Evolutionary conservation across 2,888 invertebrate species (phyloP).

Genomic region (Clistopyga incitator): DNA sequence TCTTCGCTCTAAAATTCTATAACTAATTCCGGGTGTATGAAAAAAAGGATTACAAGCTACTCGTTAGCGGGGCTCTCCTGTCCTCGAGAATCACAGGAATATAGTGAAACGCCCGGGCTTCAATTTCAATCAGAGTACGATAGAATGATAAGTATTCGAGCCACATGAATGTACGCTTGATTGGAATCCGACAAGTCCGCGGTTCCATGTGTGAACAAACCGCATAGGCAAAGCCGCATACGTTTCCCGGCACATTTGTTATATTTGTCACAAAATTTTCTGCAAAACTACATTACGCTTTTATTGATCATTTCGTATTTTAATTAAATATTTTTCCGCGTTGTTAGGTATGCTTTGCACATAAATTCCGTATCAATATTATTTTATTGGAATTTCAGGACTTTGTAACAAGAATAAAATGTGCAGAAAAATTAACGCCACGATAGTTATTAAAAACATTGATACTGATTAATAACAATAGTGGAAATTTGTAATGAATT

Average conservation of each 20-base stretch:
- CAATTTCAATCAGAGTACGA: slow-evolving; percentile 68
- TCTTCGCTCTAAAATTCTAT: not conserved
- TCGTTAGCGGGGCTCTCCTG: slow-evolving; percentile 11
- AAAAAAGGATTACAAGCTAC: slow-evolving; percentile 22
- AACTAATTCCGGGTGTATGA: not conserved
- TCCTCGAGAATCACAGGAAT: slow-evolving; percentile 2
- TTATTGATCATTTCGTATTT: too few species aligned
- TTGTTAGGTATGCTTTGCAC: too few species aligned
- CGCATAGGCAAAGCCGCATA: not conserved
- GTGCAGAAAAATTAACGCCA: too few species aligned
- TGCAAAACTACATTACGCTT: not conserved
- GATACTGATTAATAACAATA: too few species aligned
- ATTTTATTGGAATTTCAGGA: too few species aligned
- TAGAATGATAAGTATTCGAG: slow-evolving; percentile 58
- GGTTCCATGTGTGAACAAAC: not conserved
- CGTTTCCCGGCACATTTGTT: not conserved
- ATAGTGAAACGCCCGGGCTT: slow-evolving; percentile 17
- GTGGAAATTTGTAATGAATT: too few species aligned
- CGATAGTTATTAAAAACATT: too few species aligned
- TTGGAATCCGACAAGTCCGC: slow-evolving; percentile 49
- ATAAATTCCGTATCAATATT: too few species aligned
- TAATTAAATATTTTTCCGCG: too few species aligned
- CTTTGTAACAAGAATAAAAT: too few species aligned
- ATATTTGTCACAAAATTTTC: not conserved
- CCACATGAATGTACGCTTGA: slow-evolving; percentile 69